Conservation (phyloP, 1,140 invertebrate genomes). For the Leucophenga varia region DNA sequence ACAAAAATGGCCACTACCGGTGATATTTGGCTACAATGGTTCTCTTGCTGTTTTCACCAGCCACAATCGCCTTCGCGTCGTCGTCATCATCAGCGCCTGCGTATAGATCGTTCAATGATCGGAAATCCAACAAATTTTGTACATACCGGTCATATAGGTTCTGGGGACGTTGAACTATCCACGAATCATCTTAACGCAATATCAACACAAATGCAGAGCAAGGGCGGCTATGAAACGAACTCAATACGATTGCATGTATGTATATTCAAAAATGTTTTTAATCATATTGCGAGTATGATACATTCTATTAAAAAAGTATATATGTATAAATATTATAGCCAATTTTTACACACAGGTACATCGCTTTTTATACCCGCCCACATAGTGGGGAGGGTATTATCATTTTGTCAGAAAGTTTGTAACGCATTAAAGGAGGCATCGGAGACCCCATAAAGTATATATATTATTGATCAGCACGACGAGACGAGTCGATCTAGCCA, state of each 20-base stretch:
- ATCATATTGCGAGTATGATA: neutral
- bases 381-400: too few species aligned
- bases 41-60: constrained; percentile 79
- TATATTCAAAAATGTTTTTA: neutral
- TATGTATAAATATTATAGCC: constrained; percentile 1
- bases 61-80: constrained; percentile 66
- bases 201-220: constrained; percentile 85
- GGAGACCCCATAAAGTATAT: too few species aligned
- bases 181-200: constrained; percentile 73
- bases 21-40: constrained; percentile 83
- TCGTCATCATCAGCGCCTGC: constrained; percentile 65
- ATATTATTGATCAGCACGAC: too few species aligned
- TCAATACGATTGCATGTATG: constrained; percentile 63
- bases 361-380: neutral
- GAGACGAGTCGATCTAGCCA: too few species aligned
- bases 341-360: neutral
- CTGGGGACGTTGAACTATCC: constrained; percentile 78
- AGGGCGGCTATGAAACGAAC: constrained; percentile 78
- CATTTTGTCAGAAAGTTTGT: too few species aligned
- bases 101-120: constrained; percentile 91
- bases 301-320: neutral
- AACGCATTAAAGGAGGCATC: too few species aligned
- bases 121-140: constrained; percentile 88
- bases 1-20: constrained; percentile 67
- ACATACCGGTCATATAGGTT: constrained; percentile 82